Evolutionary conservation across 2,888 invertebrate genomes (phyloP).

Genomic region (Erebia epiphron): DNA sequence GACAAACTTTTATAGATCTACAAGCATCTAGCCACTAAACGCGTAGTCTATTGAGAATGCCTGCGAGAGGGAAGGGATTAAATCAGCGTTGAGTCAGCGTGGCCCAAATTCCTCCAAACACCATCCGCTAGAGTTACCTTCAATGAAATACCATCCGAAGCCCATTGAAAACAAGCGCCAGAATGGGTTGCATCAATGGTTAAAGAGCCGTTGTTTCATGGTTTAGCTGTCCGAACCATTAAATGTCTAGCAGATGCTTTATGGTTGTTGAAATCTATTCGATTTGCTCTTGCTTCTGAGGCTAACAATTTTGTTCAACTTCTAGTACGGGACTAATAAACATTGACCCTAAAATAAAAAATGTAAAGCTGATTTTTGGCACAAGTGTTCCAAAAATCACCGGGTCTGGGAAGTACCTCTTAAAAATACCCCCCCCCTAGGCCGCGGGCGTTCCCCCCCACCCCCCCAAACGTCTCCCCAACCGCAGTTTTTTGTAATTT

Average conservation of each 20-base stretch:
- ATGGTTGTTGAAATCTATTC: conserved; percentile 51
- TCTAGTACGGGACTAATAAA: too few relatives aligned
- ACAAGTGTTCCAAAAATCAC: too few relatives aligned
- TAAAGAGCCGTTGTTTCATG: conserved; percentile 67
- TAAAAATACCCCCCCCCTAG: too few relatives aligned
- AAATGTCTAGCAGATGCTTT: conserved; percentile 69
- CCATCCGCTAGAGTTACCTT: conserved; percentile 59
- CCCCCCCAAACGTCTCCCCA: too few relatives aligned
- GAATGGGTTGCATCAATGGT: conserved; percentile 47
- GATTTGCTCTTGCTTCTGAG: conserved; percentile 16
- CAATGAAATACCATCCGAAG: conserved; percentile 57
- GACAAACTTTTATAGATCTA: conserved; percentile 15
- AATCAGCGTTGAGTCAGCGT: conserved; percentile 78
- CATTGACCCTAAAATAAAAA: too few relatives aligned
- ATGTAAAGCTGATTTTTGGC: too few relatives aligned
- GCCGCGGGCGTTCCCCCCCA: too few relatives aligned
- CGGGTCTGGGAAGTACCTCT: too few relatives aligned
- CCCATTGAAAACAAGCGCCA: conserved; percentile 44
- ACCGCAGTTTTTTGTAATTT: too few relatives aligned
- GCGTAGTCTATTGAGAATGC: conserved; percentile 57
- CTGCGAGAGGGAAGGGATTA: conserved; percentile 72
- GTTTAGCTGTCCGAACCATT: conserved; percentile 55
- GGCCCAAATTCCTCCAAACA: conserved; percentile 78
- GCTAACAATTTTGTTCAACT: too few relatives aligned
- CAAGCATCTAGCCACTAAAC: conserved; percentile 44